phyloP scores from a whole-genome alignment of 2,113 vertebrate genomes.

The Ophiodon elongatus region DNA sequence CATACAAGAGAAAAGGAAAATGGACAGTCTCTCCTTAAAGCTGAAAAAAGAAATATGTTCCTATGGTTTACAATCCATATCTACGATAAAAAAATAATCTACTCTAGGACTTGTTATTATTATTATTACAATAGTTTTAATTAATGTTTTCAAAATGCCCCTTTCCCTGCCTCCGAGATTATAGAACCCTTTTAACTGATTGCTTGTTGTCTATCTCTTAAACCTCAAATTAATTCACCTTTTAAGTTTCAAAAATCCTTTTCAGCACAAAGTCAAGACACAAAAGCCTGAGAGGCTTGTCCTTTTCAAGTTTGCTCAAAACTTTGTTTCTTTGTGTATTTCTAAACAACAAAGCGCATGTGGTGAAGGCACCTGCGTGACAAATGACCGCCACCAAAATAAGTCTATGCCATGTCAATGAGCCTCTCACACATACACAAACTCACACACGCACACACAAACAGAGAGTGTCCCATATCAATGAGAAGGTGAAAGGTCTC shows the following conservation, averaged over 20 bases:
- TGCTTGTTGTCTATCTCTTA: background rate
- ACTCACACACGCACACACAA: constrained; percentile 68
- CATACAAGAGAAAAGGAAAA: background rate
- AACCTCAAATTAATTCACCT: background rate
- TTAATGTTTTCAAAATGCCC: background rate
- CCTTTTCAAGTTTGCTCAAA: constrained; percentile 17
- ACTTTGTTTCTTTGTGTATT: constrained; percentile 52
- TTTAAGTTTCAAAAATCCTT: background rate
- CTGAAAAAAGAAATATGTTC: background rate
- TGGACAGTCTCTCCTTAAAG: background rate
- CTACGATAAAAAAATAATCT: background rate
- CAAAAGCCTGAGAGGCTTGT: background rate
- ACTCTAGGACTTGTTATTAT: background rate
- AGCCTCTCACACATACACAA: constrained; percentile 57
- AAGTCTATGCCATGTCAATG: constrained; percentile 80
- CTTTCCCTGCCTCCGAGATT: background rate
- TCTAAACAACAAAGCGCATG: constrained; percentile 35
- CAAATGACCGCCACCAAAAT: constrained; percentile 76
- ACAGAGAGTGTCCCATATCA: constrained; percentile 81
- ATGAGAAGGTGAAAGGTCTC: constrained; percentile 87
- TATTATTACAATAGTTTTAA: background rate
- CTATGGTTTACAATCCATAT: background rate
- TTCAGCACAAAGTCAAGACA: background rate
- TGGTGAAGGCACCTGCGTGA: constrained; percentile 66
- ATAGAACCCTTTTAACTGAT: background rate